phyloP scores from a whole-genome alignment of 2,113 vertebrate genomes.

The Saiga tatarica region DNA sequence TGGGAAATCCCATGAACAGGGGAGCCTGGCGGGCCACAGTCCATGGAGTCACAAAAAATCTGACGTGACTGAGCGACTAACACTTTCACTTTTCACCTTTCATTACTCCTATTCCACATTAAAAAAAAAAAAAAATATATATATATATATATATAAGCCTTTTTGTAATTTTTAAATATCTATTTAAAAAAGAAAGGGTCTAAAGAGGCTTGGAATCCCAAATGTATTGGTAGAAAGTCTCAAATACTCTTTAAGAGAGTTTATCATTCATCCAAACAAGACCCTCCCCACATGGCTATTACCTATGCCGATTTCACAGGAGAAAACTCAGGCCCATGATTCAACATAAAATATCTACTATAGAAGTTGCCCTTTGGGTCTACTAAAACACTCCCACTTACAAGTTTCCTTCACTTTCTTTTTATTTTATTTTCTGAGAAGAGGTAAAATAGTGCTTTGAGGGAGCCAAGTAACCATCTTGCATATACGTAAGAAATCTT shows the following conservation, averaged over 20 bases:
- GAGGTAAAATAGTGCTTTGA: background rate
- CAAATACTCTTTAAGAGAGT: background rate
- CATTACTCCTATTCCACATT: background rate
- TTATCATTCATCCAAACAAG: background rate
- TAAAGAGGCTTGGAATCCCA: background rate
- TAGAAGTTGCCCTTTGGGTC: background rate
- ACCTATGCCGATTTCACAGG: background rate
- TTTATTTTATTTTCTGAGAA: background rate
- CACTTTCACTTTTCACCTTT: background rate
- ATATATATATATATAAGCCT: background rate
- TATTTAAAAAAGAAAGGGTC: background rate
- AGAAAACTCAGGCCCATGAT: background rate
- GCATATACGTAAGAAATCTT: background rate
- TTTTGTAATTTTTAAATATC: background rate
- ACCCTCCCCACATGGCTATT: background rate
- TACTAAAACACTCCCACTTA: background rate
- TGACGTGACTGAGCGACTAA: background rate
- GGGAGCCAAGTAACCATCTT: background rate
- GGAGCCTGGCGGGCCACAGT: background rate
- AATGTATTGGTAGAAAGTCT: background rate
- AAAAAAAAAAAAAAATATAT: background rate
- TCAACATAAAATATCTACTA: background rate
- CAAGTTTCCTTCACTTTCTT: background rate
- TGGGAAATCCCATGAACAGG: background rate
- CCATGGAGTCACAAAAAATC: background rate